phyloP scores from a whole-genome alignment of 2,113 vertebrate species.

The Panthera tigris region DNA sequence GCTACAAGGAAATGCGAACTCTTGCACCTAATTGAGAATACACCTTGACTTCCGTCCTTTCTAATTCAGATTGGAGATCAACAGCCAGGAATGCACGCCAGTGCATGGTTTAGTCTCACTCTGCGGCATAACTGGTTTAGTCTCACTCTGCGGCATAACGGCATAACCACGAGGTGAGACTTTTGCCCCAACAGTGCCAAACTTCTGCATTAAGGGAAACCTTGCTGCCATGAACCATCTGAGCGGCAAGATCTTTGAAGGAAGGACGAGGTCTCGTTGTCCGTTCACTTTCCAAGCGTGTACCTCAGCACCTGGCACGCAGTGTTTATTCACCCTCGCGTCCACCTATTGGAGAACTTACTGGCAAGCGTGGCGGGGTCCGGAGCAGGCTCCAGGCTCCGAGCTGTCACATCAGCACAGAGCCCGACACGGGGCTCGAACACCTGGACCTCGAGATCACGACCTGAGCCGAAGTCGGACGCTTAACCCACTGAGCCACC shows the following conservation, averaged over 20 bases:
- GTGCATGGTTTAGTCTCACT: background rate
- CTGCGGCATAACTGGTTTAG: background rate
- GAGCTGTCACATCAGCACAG: too few species aligned
- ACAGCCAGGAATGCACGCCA: background rate
- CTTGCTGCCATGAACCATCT: background rate
- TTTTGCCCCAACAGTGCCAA: background rate
- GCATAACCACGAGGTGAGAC: background rate
- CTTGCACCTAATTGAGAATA: conserved; percentile 16
- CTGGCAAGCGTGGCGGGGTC: background rate
- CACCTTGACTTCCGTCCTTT: conserved; percentile 11
- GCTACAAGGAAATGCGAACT: conserved; percentile 19
- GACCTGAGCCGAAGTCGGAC: too few species aligned
- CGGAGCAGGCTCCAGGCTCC: too few species aligned
- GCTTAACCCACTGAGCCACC: too few species aligned
- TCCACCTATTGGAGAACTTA: background rate
- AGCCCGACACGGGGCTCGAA: too few species aligned
- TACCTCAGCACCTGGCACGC: background rate
- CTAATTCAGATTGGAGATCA: conserved; percentile 36
- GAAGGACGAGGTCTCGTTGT: background rate
- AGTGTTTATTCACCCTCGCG: background rate
- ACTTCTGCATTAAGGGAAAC: background rate
- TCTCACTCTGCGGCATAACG: background rate
- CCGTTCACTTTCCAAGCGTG: background rate
- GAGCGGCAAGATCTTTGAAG: background rate
- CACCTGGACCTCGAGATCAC: too few species aligned